phyloP scores from a whole-genome alignment of 2,797 vertebrate species.

The Bradypodion pumilum region DNA sequence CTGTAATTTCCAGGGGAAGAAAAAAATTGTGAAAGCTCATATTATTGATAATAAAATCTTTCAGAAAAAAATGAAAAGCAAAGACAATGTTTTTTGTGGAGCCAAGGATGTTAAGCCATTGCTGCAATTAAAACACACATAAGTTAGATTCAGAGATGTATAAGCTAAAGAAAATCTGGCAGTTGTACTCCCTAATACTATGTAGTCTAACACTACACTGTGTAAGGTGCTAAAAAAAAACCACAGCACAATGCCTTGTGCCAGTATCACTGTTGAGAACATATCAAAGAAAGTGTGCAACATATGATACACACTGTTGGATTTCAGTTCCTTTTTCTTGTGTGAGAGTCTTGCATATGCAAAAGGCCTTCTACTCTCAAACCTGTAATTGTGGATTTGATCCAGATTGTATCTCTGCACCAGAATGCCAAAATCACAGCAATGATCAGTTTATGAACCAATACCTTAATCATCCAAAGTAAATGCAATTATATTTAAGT shows the following conservation, averaged over 20 bases:
- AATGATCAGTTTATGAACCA: neutral
- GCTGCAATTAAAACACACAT: neutral
- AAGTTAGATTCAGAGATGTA: neutral
- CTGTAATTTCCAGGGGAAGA: constrained; percentile 73
- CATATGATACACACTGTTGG: neutral
- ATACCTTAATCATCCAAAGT: neutral
- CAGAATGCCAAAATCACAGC: neutral
- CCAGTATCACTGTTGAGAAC: neutral
- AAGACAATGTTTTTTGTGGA: neutral
- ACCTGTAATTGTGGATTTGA: neutral
- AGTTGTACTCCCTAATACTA: accelerated
- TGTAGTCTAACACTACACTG: no score
- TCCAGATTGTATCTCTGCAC: neutral
- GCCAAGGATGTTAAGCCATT: neutral
- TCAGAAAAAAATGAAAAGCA: neutral
- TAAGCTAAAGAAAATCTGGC: neutral
- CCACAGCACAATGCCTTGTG: no score
- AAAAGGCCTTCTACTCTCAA: neutral
- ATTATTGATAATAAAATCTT: neutral
- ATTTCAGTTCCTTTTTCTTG: neutral
- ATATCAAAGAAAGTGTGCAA: neutral
- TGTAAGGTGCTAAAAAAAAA: no score
- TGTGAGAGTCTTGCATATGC: neutral
- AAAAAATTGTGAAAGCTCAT: neutral
- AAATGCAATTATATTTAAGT: neutral